Evolutionary conservation across 1,140 invertebrate genomes (phyloP).

Genomic region (Pseudomyrmex concolor): DNA sequence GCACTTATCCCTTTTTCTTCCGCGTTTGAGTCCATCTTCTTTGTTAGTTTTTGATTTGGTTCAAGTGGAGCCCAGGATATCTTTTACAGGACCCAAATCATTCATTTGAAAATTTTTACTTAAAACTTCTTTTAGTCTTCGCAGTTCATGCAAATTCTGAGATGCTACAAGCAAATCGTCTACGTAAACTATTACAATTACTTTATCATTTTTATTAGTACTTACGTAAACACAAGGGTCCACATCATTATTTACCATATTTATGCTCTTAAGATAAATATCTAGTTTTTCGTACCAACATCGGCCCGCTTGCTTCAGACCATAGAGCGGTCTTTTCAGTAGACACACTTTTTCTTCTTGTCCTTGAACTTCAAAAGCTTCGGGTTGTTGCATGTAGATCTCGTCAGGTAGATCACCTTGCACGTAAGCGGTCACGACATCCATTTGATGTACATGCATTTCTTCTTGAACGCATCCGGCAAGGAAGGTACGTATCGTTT

Average conservation of each 20-base stretch:
- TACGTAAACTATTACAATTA: not conserved
- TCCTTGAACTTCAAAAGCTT: not conserved
- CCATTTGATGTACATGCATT: conserved; percentile 18
- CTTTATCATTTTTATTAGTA: not conserved
- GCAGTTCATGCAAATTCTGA: not conserved
- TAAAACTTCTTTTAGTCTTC: no score
- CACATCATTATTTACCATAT: not conserved
- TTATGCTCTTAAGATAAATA: not conserved
- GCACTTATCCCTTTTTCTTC: not conserved
- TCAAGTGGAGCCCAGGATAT: not conserved
- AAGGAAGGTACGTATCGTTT: not conserved
- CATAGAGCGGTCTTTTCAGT: conserved; percentile 15
- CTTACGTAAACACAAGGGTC: conserved; percentile 24
- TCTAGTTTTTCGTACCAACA: conserved; percentile 35
- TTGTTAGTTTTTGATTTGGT: not conserved
- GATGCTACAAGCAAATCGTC: not conserved
- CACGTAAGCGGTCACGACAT: conserved; percentile 7
- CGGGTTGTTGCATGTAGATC: conserved; percentile 20
- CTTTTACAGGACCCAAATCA: not conserved
- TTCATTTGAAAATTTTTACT: not conserved
- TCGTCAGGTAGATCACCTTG: not conserved
- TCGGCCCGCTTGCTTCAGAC: conserved; percentile 11
- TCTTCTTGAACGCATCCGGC: not conserved
- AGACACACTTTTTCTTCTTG: conserved; percentile 11
- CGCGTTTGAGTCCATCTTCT: not conserved